Evolutionary conservation across 92 coral and sea anemone species (phyloP), one percentile per base, ranked within the genome.

Genomic region (Parazoanthus atlanticus): DNA sequence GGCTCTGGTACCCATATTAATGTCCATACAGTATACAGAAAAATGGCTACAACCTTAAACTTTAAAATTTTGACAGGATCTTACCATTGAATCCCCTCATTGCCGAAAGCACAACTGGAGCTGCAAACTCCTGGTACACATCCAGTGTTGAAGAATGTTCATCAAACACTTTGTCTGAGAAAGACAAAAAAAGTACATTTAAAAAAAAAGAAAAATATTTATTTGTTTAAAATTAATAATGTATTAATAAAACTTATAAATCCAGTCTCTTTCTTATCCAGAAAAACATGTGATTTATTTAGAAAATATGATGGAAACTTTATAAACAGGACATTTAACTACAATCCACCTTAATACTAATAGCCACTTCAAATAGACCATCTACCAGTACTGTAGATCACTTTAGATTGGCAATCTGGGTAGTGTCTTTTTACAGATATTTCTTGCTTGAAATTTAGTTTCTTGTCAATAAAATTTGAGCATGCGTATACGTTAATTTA

Each of bases 51-150:
- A 70, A 26, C 15, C 11, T 10, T 8, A 43, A 74, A 10, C n/a
- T 6, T 12, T 23, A 12, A 77, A 6, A 74, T 30, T 6, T 43
- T 43, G 49, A 13, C 15, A 29, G 3, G 4, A 21, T 46, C 89
- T 89, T 71, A 96, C 99, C 99, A 89, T 96, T 96, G 76, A 95
- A 93, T 21, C 99, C 99, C 64, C 90, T 89, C 92, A 95, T 92
- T 1, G 94, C 99, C 25, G 99, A 95, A 3, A 86, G 82, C 5
- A 95, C 94, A 65, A 91, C 85, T 0, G 99, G 98, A 34, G 92
- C 88, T 6, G 97, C 98, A 93, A 96, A 95, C 32, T 92, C 92
- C 79, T 89, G 89, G 79, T 93, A 96, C 2, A 96, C 91, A 65
- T 93, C 97, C 33, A 85, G 26, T 2, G 99, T 96, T 21, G 96